Percentiles rank a stretch among this genome's conserved stretches.
phyloP scores from a whole-genome alignment of 2,888 invertebrate genomes.

The Elegia similella region DNA sequence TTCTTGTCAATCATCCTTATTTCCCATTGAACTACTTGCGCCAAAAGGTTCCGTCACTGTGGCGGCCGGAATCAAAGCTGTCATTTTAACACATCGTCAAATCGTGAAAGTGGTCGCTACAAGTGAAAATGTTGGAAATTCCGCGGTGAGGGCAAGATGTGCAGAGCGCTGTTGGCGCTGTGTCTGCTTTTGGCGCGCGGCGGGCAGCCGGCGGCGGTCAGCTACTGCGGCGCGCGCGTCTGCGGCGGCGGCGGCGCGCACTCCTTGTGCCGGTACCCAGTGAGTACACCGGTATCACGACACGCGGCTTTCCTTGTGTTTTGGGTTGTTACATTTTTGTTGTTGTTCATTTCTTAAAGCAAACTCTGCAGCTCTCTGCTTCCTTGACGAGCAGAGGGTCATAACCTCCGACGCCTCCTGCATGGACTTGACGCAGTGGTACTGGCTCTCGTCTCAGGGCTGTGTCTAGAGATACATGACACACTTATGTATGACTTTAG shows the following conservation, averaged over 20 bases:
- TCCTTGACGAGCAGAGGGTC: too few species aligned
- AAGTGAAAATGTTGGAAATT: slow-evolving; percentile 41
- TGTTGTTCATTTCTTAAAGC: too few species aligned
- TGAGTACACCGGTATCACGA: slow-evolving; percentile 48
- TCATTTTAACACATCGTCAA: neutral
- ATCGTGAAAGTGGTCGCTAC: neutral
- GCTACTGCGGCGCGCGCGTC: slow-evolving; percentile 66
- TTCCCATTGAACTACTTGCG: neutral
- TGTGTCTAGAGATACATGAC: too few species aligned
- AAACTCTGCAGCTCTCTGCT: too few species aligned
- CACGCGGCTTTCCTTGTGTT: too few species aligned
- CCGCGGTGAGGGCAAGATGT: slow-evolving; percentile 43
- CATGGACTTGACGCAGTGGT: too few species aligned
- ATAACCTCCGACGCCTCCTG: too few species aligned
- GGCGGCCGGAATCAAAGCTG: neutral
- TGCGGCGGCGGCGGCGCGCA: slow-evolving; percentile 56
- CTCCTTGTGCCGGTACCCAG: slow-evolving; percentile 62
- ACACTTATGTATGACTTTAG: too few species aligned
- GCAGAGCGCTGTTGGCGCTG: slow-evolving; percentile 29
- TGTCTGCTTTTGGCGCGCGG: slow-evolving; percentile 18
- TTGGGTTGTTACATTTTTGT: too few species aligned
- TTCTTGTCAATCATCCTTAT: too few species aligned
- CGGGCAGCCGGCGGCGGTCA: slow-evolving; percentile 32
- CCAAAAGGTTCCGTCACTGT: neutral
- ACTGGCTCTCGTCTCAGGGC: too few species aligned